Conservation (phyloP, 2,113 vertebrate species). For the Platysternon megacephalum region DNA sequence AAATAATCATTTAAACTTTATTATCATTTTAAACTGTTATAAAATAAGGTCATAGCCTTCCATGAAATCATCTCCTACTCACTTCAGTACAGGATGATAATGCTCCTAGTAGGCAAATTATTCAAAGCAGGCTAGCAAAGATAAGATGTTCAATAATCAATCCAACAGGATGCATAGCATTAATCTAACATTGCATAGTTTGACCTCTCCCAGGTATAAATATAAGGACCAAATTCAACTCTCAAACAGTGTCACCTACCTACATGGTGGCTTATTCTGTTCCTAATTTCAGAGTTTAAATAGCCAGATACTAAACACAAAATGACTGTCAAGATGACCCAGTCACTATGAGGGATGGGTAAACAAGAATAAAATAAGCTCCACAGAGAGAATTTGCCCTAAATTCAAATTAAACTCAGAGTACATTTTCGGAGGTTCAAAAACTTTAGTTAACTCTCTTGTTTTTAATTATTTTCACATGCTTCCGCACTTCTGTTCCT, state of each 20-base stretch:
- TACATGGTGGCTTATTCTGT: not conserved
- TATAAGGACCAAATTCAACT: not conserved
- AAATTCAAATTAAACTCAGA: conserved; percentile 22
- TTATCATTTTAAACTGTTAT: conserved; percentile 53
- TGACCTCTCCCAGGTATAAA: rapidly evolving
- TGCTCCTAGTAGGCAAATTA: not conserved
- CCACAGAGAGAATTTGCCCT: not conserved
- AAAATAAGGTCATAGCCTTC: conserved; percentile 43
- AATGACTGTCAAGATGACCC: not conserved
- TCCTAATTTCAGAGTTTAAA: not conserved
- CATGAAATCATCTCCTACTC: conserved; percentile 26
- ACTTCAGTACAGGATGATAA: not conserved
- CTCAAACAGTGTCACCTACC: not conserved
- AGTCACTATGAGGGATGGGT: not conserved
- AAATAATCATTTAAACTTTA: conserved; percentile 56
- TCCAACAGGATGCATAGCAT: not conserved
- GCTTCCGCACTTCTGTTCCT: not conserved
- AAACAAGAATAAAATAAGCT: conserved; percentile 30
- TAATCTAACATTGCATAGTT: not conserved
- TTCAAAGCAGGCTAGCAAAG: not conserved
- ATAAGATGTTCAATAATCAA: not conserved
- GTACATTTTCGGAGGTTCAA: not conserved
- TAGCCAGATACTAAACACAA: not conserved
- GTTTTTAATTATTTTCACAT: conserved; percentile 22
- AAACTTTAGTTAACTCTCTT: conserved; percentile 6